These are phyloP conservation scores for Euclidia mi DNA, from an alignment of 2,888 invertebrate species.

Conservation along the genomic window DNA sequence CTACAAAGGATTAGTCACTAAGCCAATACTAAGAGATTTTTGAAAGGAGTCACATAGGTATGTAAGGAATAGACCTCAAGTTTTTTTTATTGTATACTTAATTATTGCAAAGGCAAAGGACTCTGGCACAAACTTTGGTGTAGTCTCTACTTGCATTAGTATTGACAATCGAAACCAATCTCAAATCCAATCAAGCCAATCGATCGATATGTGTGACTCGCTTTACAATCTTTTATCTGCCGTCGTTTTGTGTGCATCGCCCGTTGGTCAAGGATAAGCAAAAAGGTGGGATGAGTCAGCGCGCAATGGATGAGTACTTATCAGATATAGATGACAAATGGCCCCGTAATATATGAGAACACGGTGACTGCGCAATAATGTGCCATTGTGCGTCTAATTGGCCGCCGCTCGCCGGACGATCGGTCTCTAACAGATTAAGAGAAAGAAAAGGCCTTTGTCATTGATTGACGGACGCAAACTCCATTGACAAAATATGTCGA, in stretches of 20 bases:
- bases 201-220: slow-evolving; percentile 63
- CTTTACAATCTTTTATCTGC: slow-evolving; percentile 61
- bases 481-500: slow-evolving; percentile 35
- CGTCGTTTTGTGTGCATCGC: slow-evolving; percentile 54
- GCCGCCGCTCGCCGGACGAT: slow-evolving; percentile 62
- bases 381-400: slow-evolving; percentile 72
- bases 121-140: no score
- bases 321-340: slow-evolving; percentile 76
- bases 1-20: no score
- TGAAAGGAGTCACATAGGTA: no score
- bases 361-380: slow-evolving; percentile 69
- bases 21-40: no score
- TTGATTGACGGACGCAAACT: slow-evolving; percentile 43
- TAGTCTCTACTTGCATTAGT: slow-evolving; percentile 23
- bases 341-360: slow-evolving; percentile 63
- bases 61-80: no score
- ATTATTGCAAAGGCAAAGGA: no score
- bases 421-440: slow-evolving; percentile 68
- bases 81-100: no score
- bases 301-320: slow-evolving; percentile 62
- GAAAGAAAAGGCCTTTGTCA: slow-evolving; percentile 63
- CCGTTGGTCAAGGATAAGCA: slow-evolving; percentile 64
- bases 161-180: slow-evolving; percentile 47
- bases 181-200: slow-evolving; percentile 43
- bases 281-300: slow-evolving; percentile 74